Base-by-base conservation (phyloP, 1,140 invertebrate genomes). In the Triops cancriformis region DNA sequence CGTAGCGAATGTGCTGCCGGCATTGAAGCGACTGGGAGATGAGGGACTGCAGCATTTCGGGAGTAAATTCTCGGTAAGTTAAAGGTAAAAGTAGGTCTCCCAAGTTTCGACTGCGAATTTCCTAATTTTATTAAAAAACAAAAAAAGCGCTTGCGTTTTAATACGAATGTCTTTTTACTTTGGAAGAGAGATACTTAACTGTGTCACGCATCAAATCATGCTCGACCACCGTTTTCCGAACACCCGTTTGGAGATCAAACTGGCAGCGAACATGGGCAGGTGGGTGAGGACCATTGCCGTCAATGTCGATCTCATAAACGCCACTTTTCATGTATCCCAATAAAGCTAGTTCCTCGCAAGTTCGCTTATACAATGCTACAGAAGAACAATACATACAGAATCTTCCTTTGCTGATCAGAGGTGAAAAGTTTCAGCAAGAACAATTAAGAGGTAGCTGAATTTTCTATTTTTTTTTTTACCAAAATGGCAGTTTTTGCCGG, bases 401-500 rank as follows among this genome's bases (percentile, higher is more conserved):
- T n/a, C n/a, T n/a, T n/a, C n/a, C n/a, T n/a, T n/a, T n/a, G n/a
- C n/a, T n/a, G n/a, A n/a, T n/a, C n/a, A n/a, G n/a, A n/a, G n/a
- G n/a, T n/a, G n/a, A n/a, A n/a, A n/a, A n/a, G n/a, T n/a, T n/a
- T n/a, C n/a, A n/a, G n/a, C n/a, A n/a, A n/a, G n/a, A n/a, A n/a
- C n/a, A n/a, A n/a, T n/a, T n/a, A n/a, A n/a, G n/a, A n/a, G n/a
- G n/a, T n/a, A n/a, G n/a, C n/a, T n/a, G n/a, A n/a, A 80, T 77
- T 78, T 23, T 27, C 6, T 77, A 6, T 77, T 37, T 41, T 76
- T 6, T 28, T 37, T 41, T 43, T 87, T 84, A 91, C 90, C 92
- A 82, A 97, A 98, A 83, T 97, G 95, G 81, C 95, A 98, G 82
- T 96, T 95, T 83, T 93, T 93, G 42, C 95, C 95, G 72, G 93